A percentile compares a stretch with the other conserved stretches of the same genome.
Evolutionary conservation across 1,140 invertebrate genomes (phyloP).

Genomic region (Mizuhopecten yessoensis): DNA sequence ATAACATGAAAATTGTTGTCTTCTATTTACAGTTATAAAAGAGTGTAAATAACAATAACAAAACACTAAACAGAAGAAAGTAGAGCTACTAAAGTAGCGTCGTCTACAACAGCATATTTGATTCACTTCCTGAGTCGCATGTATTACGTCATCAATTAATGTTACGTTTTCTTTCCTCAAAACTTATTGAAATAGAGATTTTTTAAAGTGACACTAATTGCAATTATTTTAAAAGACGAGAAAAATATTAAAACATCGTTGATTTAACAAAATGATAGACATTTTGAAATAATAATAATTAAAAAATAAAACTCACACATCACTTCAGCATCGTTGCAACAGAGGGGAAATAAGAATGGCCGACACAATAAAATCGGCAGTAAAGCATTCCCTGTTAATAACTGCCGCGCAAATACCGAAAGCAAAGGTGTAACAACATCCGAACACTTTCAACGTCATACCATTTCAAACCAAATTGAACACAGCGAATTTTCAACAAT

Average conservation of each 20-base stretch:
- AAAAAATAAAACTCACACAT: constrained; percentile 11
- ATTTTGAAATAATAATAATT: background rate
- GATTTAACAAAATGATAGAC: background rate
- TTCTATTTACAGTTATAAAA: background rate
- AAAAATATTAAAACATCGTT: background rate
- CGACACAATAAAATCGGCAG: background rate
- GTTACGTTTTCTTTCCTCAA: no score
- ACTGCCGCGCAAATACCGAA: constrained; percentile 3
- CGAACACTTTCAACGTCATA: background rate
- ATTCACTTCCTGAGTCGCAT: no score
- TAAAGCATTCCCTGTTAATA: constrained; percentile 8
- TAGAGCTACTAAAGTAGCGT: background rate
- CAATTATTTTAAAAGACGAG: background rate
- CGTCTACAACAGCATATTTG: background rate
- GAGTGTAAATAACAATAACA: background rate
- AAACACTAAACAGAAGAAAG: background rate
- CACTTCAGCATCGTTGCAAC: background rate
- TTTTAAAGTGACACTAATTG: background rate
- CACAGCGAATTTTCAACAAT: background rate
- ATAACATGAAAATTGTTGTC: background rate
- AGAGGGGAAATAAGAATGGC: background rate
- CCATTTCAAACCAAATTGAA: background rate
- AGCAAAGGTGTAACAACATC: background rate
- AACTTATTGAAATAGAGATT: no score
- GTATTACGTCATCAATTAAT: no score